A percentile compares a stretch with the other conserved stretches of the same genome.
phyloP scores from a whole-genome alignment of 2,797 vertebrate species.

The Eulemur mongoz region DNA sequence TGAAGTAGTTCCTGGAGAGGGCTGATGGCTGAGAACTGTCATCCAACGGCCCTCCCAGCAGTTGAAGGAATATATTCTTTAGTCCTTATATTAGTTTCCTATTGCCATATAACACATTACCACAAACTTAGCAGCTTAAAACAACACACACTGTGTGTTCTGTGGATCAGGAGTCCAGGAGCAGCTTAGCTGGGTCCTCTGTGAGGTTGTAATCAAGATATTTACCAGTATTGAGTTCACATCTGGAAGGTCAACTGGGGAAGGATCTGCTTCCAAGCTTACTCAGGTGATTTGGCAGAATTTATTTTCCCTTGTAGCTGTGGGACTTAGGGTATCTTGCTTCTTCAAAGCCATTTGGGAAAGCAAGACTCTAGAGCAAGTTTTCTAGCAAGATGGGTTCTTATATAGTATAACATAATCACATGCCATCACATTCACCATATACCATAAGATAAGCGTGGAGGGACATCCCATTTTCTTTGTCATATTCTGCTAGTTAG shows the following conservation, averaged over 20 bases:
- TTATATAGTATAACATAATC: neutral
- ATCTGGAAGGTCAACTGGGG: neutral
- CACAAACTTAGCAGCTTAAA: neutral
- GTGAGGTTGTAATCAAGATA: neutral
- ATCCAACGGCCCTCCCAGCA: neutral
- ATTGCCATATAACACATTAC: neutral
- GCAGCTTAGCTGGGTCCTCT: neutral
- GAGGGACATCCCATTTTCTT: neutral
- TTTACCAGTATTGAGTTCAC: neutral
- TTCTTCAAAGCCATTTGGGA: neutral
- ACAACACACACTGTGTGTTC: neutral
- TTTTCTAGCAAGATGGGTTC: neutral
- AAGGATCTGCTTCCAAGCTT: neutral
- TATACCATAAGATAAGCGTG: neutral
- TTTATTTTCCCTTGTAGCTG: neutral
- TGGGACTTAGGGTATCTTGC: neutral
- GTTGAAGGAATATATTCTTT: neutral
- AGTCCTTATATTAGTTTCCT: neutral
- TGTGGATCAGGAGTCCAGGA: neutral
- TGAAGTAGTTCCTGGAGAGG: neutral
- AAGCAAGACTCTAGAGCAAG: neutral
- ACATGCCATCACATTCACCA: neutral
- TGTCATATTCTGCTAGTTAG: neutral
- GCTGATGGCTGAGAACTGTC: neutral
- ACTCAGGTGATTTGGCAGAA: neutral